Evolutionary conservation across 2,797 vertebrate species (phyloP).

Genomic region (Eremophila alpestris): DNA sequence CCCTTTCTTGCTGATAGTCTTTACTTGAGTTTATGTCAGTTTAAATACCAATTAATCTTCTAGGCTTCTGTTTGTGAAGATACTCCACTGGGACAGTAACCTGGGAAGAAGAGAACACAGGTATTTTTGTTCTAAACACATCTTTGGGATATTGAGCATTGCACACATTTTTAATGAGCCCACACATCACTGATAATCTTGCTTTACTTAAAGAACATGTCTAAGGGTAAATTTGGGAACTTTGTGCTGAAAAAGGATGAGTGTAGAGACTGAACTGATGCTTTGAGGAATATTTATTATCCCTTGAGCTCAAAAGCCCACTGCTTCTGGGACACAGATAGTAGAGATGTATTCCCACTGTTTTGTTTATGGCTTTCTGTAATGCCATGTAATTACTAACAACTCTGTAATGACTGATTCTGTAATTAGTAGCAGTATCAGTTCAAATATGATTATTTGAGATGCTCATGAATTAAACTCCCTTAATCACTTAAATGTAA

Average conservation of each 20-base stretch:
- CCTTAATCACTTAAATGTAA: background rate
- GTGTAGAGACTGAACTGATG: background rate
- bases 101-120: background rate
- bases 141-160: background rate
- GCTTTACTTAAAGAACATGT: rapidly evolving
- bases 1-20: background rate
- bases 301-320: background rate
- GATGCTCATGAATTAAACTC: background rate
- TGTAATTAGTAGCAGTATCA: background rate
- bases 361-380: background rate
- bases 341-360: background rate
- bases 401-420: background rate
- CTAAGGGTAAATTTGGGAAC: background rate
- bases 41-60: background rate
- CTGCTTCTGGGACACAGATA: background rate
- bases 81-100: background rate
- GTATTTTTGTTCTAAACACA: background rate
- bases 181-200: rapidly evolving
- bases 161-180: rapidly evolving
- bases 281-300: background rate
- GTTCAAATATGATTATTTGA: background rate
- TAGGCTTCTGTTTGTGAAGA: background rate
- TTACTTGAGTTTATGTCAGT: background rate
- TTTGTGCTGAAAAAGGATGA: background rate
- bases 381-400: background rate